Evolutionary conservation across 2,113 vertebrate species (phyloP).

Genomic region (Echinops telfairi): DNA sequence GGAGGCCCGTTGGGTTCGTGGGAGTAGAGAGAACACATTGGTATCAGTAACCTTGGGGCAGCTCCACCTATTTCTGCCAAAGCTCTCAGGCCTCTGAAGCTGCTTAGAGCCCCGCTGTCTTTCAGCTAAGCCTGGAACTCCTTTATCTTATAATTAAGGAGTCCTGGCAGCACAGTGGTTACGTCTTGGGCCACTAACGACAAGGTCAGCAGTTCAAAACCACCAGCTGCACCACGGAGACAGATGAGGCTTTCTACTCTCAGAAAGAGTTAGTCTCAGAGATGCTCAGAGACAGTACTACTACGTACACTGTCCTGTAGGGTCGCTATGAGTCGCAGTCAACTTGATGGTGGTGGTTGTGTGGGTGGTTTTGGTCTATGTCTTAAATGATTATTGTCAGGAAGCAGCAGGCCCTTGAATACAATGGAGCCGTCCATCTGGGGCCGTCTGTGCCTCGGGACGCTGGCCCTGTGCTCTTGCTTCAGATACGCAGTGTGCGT

Average conservation of each 20-base stretch:
- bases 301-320: too few relatives aligned
- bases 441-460: background rate
- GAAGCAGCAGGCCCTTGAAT: background rate
- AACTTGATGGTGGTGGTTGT: too few relatives aligned
- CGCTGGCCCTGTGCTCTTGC: background rate
- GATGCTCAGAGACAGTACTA: too few relatives aligned
- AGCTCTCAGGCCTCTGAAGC: background rate
- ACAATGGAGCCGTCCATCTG: constrained; percentile 4
- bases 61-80: rapidly evolving
- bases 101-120: background rate
- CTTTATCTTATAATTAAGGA: background rate
- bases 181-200: too few relatives aligned
- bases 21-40: rapidly evolving
- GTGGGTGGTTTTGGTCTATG: too few relatives aligned
- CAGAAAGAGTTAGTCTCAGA: too few relatives aligned
- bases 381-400: too few relatives aligned
- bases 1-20: background rate
- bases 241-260: too few relatives aligned
- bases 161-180: background rate
- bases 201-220: too few relatives aligned
- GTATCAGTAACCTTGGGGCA: too few relatives aligned
- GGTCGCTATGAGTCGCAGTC: too few relatives aligned
- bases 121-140: background rate
- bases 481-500: background rate
- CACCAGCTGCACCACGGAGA: too few relatives aligned